Conservation (phyloP, 2,797 vertebrate species). For the Zonotrichia albicollis region DNA sequence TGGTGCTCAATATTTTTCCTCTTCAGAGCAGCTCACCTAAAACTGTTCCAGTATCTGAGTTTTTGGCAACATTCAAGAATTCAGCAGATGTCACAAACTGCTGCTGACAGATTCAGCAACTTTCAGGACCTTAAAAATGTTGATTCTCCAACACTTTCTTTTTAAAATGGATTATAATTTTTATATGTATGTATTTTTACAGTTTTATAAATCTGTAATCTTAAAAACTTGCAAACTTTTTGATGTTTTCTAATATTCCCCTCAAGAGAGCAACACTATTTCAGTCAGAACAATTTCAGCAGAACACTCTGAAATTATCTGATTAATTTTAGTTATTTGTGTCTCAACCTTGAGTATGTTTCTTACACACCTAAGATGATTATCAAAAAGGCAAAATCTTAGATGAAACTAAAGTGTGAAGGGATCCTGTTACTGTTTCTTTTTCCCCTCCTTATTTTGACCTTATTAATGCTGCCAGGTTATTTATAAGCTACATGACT, state of each 20-base stretch:
- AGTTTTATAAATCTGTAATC: neutral
- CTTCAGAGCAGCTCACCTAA: neutral
- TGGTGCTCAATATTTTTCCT: neutral
- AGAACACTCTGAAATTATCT: neutral
- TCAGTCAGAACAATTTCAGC: neutral
- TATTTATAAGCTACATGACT: neutral
- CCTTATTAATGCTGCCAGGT: neutral
- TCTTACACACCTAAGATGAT: neutral
- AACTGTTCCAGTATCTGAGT: neutral
- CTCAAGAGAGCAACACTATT: neutral
- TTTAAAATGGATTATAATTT: neutral
- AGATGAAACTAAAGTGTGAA: neutral
- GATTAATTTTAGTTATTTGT: neutral
- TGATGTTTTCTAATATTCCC: neutral
- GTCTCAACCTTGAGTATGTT: neutral
- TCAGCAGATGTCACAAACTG: neutral
- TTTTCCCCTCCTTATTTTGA: conserved; percentile 2
- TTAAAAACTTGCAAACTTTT: neutral
- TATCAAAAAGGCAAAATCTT: neutral
- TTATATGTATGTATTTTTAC: neutral
- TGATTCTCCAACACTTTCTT: neutral
- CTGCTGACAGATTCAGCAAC: neutral
- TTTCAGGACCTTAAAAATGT: neutral
- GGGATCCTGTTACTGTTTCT: neutral
- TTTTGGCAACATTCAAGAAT: neutral